Conservation (phyloP, 1,140 invertebrate genomes). For the Rhagoletis pomonella region DNA sequence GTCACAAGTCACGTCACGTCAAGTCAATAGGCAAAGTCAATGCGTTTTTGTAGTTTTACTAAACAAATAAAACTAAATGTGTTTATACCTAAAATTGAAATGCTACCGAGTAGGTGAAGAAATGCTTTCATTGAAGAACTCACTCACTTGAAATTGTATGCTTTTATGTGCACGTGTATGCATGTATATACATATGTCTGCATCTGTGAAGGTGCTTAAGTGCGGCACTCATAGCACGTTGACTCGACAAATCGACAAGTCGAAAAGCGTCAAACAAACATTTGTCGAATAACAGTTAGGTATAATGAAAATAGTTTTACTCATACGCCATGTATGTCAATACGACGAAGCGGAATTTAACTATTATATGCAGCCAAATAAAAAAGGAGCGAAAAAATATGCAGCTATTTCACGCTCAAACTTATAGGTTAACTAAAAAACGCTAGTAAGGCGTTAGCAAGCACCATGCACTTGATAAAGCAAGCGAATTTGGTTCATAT, state of each 20-base stretch:
- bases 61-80: conserved; percentile 19
- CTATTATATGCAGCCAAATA: too few species aligned
- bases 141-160: too few species aligned
- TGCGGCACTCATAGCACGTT: not conserved
- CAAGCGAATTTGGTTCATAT: not conserved
- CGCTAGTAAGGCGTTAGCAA: not conserved
- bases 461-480: not conserved
- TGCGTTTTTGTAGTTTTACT: not conserved
- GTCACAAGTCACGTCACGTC: not conserved
- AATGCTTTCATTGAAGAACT: too few species aligned
- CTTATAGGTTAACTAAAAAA: not conserved
- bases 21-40: not conserved
- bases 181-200: not conserved
- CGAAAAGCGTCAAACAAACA: not conserved
- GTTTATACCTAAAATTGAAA: not conserved
- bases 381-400: too few species aligned
- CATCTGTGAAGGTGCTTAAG: not conserved
- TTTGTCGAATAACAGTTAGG: conserved; percentile 9
- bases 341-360: not conserved
- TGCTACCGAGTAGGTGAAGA: not conserved
- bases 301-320: conserved; percentile 19
- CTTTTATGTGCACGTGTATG: not conserved
- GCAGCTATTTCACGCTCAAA: not conserved
- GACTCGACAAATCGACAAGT: not conserved
- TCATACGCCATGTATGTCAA: not conserved